Evolutionary conservation across 2,888 invertebrate species (phyloP).

Genomic region (Agrotis exclamationis): DNA sequence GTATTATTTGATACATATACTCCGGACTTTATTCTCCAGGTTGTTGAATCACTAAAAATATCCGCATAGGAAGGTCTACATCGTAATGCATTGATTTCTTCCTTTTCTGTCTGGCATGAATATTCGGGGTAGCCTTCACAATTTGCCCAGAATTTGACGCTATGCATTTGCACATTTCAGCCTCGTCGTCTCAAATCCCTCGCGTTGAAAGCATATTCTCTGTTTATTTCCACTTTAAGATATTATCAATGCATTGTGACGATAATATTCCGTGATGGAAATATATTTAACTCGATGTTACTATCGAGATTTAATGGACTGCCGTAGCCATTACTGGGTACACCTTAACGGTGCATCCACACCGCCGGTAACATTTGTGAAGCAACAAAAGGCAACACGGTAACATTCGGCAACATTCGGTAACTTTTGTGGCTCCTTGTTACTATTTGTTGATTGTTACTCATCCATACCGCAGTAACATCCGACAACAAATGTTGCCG

Average conservation of each 20-base stretch:
- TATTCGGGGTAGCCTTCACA: conserved; percentile 13
- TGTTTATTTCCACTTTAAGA: background rate
- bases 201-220: background rate
- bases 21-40: background rate
- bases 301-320: background rate
- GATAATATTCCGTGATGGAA: background rate
- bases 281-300: background rate
- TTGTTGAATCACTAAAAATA: conserved; percentile 5
- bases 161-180: background rate
- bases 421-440: no score
- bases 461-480: no score
- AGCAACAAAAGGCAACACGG: no score
- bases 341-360: no score
- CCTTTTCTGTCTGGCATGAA: conserved; percentile 22
- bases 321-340: background rate
- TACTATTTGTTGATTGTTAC: no score
- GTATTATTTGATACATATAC: conserved; percentile 1
- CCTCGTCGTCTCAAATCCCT: background rate
- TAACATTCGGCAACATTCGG: no score
- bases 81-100: conserved; percentile 2
- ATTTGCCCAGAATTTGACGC: background rate
- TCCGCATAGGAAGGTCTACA: background rate
- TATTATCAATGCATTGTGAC: background rate
- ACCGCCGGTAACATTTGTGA: no score
- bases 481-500: no score